Percentiles rank a stretch among this genome's conserved stretches.
Conservation (phyloP, 1,140 invertebrate species). For the Leptopilina clavipes region DNA sequence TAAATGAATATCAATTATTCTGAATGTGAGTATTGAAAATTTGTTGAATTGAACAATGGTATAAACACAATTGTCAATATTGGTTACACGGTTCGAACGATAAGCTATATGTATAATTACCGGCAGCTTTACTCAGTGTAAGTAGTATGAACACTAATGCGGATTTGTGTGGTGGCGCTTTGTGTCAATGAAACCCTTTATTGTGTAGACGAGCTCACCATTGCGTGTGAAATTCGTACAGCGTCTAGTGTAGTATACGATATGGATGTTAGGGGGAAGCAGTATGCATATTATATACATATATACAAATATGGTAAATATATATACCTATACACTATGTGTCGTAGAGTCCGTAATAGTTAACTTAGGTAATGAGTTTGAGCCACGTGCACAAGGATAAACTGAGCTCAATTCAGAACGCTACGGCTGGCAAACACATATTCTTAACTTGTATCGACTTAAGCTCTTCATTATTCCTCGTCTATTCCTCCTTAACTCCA, state of each 20-base stretch:
- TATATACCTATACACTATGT: background rate
- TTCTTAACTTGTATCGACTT: slow-evolving; percentile 26
- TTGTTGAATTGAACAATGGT: background rate
- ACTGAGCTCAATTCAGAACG: slow-evolving; percentile 26
- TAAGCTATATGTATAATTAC: background rate
- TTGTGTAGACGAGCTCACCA: background rate
- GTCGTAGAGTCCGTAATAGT: slow-evolving; percentile 18
- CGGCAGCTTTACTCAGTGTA: background rate
- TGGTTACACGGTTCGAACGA: background rate
- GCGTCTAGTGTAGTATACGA: background rate
- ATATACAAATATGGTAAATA: background rate
- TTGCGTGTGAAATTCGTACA: background rate
- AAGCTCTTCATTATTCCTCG: slow-evolving; percentile 26
- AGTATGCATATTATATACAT: background rate
- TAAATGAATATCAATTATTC: too few species aligned
- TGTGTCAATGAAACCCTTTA: too few species aligned
- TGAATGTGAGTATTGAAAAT: too few species aligned
- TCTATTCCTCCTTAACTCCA: slow-evolving; percentile 27
- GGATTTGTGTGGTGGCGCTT: background rate
- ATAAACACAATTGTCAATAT: background rate
- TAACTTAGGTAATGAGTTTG: slow-evolving; percentile 32
- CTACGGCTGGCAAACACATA: slow-evolving; percentile 26
- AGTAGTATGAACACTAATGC: background rate
- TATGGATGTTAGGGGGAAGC: background rate
- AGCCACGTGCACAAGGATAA: slow-evolving; percentile 27